Percentiles rank a stretch among this genome's conserved stretches.
These are phyloP conservation scores for Rutilus rutilus DNA, from an alignment of 2,113 vertebrate species.

Conservation along the genomic window DNA sequence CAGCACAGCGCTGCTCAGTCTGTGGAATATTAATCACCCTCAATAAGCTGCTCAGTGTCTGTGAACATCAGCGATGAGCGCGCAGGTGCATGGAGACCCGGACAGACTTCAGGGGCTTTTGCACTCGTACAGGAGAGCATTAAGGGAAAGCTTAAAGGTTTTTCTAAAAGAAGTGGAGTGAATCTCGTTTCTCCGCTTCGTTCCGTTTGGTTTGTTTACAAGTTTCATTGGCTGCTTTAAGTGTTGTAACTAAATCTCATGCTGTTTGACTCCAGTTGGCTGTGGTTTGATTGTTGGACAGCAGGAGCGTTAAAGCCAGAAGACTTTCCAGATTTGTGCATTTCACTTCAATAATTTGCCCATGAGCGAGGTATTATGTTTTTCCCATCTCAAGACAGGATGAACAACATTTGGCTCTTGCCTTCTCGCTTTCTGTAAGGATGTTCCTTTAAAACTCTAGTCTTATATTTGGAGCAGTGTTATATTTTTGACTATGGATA, in stretches of 20 bases:
- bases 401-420: neutral
- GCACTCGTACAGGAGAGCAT: neutral
- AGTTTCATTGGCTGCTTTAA: neutral
- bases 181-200: neutral
- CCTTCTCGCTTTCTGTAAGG: neutral
- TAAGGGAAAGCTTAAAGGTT: neutral
- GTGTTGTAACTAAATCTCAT: neutral
- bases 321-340: neutral
- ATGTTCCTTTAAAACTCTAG: neutral
- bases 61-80: slow-evolving; percentile 3
- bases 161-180: neutral
- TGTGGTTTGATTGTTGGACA: neutral
- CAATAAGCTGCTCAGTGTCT: slow-evolving; percentile 47
- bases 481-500: slow-evolving; percentile 64
- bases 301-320: neutral
- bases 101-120: neutral
- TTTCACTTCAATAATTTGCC: neutral
- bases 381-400: neutral
- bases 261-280: neutral
- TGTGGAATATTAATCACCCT: slow-evolving; percentile 50
- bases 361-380: neutral
- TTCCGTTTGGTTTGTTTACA: neutral
- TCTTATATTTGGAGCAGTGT: neutral
- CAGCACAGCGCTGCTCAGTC: slow-evolving; percentile 35
- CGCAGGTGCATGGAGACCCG: neutral